A percentile compares a stretch with the other conserved stretches of the same genome.
Evolutionary conservation across 2,797 vertebrate species (phyloP).

Genomic region (Schizopygopsis malacanthus): DNA sequence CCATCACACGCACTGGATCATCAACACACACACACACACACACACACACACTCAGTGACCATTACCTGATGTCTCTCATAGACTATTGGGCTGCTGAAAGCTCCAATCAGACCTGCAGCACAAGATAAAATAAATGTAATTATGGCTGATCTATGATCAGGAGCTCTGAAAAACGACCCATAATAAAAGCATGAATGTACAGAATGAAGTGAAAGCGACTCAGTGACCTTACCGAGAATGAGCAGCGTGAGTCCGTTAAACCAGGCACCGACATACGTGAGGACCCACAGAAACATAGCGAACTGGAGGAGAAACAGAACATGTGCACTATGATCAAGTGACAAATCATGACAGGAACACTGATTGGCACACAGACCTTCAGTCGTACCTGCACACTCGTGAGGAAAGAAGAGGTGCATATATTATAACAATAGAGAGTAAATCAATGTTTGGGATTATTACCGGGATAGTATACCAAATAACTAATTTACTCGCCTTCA

Average conservation of each 20-base stretch:
- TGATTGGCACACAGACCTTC: not conserved
- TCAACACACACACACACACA: conserved; percentile 10
- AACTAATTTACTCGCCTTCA: no score
- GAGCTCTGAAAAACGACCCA: not conserved
- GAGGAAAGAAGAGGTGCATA: not conserved
- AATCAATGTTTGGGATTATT: not conserved
- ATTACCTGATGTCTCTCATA: conserved; percentile 97
- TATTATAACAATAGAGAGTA: not conserved
- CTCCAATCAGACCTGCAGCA: conserved; percentile 85
- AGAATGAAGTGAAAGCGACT: not conserved
- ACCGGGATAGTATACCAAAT: not conserved
- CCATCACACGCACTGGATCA: not conserved
- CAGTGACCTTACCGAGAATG: conserved; percentile 87
- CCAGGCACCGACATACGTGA: conserved; percentile 95
- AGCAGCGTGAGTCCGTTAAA: conserved; percentile 97
- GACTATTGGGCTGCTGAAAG: conserved; percentile 92
- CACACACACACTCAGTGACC: not conserved
- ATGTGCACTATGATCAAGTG: not conserved
- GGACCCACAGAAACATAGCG: conserved; percentile 95
- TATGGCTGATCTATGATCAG: not conserved
- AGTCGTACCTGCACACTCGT: no score
- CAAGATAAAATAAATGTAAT: not conserved
- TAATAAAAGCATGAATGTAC: not conserved
- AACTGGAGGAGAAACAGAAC: conserved; percentile 76
- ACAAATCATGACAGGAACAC: not conserved